Conservation (phyloP, 2,113 vertebrate genomes). For the Cranoglanis bouderius region DNA sequence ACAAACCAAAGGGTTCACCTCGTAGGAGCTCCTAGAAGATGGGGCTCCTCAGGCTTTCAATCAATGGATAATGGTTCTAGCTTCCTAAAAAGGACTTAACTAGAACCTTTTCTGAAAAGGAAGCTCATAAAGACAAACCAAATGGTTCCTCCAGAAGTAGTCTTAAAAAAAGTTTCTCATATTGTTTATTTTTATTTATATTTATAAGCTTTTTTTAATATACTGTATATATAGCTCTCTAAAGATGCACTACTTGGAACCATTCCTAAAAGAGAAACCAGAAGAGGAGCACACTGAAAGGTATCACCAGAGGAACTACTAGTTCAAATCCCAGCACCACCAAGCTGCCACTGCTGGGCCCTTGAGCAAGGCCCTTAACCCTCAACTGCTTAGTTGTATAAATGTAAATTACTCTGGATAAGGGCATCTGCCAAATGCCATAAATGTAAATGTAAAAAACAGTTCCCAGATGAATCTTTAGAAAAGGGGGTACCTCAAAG, state of each 20-base stretch:
- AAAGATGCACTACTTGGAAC: neutral
- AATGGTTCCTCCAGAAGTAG: neutral
- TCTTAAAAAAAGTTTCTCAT: neutral
- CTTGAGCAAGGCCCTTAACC: too few species aligned
- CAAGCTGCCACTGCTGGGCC: too few species aligned
- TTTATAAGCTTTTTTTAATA: too few species aligned
- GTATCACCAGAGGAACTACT: neutral
- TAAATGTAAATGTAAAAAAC: neutral
- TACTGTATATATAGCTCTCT: neutral
- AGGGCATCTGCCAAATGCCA: too few species aligned
- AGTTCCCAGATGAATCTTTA: neutral
- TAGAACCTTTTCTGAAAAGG: neutral
- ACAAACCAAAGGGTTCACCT: neutral
- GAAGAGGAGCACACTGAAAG: neutral
- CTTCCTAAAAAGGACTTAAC: neutral
- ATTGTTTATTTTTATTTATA: neutral
- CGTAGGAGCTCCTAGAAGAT: neutral
- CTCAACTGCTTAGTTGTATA: too few species aligned
- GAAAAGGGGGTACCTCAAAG: neutral
- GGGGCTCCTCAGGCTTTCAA: neutral
- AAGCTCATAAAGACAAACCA: neutral
- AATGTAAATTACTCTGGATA: too few species aligned
- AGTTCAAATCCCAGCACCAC: too few species aligned
- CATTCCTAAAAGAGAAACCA: neutral
- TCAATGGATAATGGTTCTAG: neutral